Evolutionary conservation across 1,140 invertebrate species (phyloP), one percentile per base, ranked within the genome.

Genomic region (Lasioglossum albipes): DNA sequence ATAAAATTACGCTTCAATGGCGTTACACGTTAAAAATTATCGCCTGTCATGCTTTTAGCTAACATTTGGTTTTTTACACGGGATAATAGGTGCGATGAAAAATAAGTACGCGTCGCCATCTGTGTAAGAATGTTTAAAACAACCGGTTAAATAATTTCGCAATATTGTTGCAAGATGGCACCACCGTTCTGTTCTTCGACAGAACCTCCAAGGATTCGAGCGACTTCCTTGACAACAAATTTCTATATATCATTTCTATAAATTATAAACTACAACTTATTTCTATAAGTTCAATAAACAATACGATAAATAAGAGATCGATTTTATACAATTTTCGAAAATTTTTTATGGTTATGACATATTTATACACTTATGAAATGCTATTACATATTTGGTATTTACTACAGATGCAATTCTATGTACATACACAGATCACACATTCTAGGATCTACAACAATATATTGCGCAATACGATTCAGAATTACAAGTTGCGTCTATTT

Each of bases 401-500:
- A 27, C 9, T 49, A 49, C 36, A 36, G 2, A 36, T 36, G 27
- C n/a, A 65, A 31, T 22, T 42, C 18, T 74, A n/a, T n/a, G n/a
- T n/a, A n/a, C n/a, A n/a, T n/a, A n/a, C n/a, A n/a, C n/a, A 67
- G 6, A 45, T 69, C 7, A 68, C 7, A 12, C n/a, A 36, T 36
- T 66, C 7, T 66, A 66, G 36, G 0, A 18, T 41, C 20, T 49
- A 12, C 20, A 16, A 59, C 22, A 10, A 16, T 12, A 27, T 76
- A 49, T 69, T 69, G 52, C 65, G 16, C 18, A 59, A 12, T 76
- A 27, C 61, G 54, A 76, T 16, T 61, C 18, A 76, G 31, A 20
- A 0, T 31, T 0, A 18, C 9, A 74, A 49, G 6, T 49, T 64
- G 3, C 18, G 2, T 65, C 16, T 41, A 7, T 36, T 65, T 41